A percentile compares a stretch with the other conserved stretches of the same genome.
Evolutionary conservation across 2,888 invertebrate species (phyloP).

Genomic region (Gari tellinella): DNA sequence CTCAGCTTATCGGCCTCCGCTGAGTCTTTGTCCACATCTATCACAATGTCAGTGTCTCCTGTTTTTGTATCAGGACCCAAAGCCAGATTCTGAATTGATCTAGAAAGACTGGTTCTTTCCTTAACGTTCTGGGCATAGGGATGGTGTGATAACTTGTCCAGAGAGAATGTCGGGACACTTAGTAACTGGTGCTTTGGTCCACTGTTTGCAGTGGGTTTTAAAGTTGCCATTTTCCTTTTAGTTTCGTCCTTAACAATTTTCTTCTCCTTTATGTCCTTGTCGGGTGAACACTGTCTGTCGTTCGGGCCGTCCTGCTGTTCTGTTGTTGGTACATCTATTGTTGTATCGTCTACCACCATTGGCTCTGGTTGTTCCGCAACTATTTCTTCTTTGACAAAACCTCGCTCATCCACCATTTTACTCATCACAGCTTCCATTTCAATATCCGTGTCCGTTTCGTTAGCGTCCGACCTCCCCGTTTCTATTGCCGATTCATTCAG

Average conservation of each 20-base stretch:
- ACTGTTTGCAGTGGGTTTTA: neutral
- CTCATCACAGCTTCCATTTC: slow-evolving; percentile 5
- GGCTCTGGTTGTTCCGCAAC: neutral
- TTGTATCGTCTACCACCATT: too few relatives aligned
- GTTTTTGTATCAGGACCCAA: neutral
- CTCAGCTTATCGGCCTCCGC: slow-evolving; percentile 11
- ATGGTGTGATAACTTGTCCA: slow-evolving; percentile 32
- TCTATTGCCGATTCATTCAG: neutral
- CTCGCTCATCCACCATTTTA: neutral
- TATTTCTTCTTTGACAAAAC: neutral
- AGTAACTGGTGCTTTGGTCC: slow-evolving; percentile 19
- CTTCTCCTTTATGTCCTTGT: too few relatives aligned
- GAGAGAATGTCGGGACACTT: slow-evolving; percentile 36
- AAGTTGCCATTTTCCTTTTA: too few relatives aligned
- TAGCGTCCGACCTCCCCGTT: neutral
- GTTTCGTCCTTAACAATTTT: too few relatives aligned
- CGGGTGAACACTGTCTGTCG: too few relatives aligned
- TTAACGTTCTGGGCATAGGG: slow-evolving; percentile 18
- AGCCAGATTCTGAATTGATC: slow-evolving; percentile 33
- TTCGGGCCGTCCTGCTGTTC: too few relatives aligned
- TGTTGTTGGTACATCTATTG: too few relatives aligned
- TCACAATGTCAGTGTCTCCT: too few relatives aligned
- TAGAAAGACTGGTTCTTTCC: slow-evolving; percentile 47
- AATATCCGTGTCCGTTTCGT: slow-evolving; percentile 11
- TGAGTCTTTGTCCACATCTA: slow-evolving; percentile 5